Base-by-base conservation (phyloP, 2,113 vertebrate species). In the Sisor rabdophorus region DNA sequence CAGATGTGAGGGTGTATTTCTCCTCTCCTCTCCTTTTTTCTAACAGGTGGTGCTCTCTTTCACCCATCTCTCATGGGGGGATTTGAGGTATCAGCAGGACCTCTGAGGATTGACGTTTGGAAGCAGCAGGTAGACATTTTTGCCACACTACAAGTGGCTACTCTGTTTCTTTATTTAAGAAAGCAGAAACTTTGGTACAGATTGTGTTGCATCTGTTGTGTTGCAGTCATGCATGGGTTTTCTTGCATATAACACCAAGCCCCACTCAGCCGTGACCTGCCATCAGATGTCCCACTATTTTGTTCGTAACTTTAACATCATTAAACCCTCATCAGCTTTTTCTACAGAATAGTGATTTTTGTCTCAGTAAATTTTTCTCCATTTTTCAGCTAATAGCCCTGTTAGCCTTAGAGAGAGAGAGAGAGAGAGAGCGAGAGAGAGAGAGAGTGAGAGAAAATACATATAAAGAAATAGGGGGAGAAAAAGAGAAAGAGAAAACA, bases 41-140 rank as follows among this genome's bases (percentile, higher is more conserved):
- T 77, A 80, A 80, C 81, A 83, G 81, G 81, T 83, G 81, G 81
- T 53, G 59, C 68, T 40, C 69, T 54, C 70, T 68, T 56, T 36
- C 59, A 47, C 64, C 26, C 56, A 47, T 16, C 58, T 71, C 77
- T 78, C 77, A 47, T 26, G 59, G 77, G 77, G 44, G 67, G 65
- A 32, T 7, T 44, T 30, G 53, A 64, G 72, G 77, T 75, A 77
- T 71, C 58, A 47, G 50, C 55, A 52, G 26, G 71, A 79, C 73
- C 50, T 79, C 69, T 36, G 48, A 79, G 73, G 44, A 76, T 82
- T 82, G 48, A 60, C 47, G 32, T 30, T 77, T 56, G 32, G 68
- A 79, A 56, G 74, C 74, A 79, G 70, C 78, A 78, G 71, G 78
- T 77, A 80, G 58, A 44, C 73, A 83, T 80, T 77, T n/a, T 63